Base-by-base conservation (phyloP, 2,113 vertebrate genomes). In the Myrmecobius fasciatus region DNA sequence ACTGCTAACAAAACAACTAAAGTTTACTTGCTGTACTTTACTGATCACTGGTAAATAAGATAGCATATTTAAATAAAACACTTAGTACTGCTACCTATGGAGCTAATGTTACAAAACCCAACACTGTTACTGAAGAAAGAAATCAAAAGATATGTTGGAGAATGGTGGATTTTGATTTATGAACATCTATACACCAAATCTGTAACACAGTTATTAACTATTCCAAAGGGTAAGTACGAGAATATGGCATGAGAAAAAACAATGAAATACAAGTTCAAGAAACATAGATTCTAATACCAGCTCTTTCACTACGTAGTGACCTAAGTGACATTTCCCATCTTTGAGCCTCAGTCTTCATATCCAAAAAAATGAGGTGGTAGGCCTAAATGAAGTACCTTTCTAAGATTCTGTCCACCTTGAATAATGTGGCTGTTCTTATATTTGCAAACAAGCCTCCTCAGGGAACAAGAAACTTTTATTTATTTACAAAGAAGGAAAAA, bases 401-500 rank as follows among this genome's bases (percentile, higher is more conserved):
- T 60, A 48, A 51, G 75, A 24, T 8, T 36, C 49, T 0, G 1
- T 9, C 11, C 8, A 48, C 22, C 25, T 48, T 53, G 28, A 8
- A 53, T 8, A 28, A 2, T 91, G 49, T n/a, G 53, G 22, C 36
- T 83, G 20, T 43, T 75, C n/a, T n/a, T 43, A 5, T 83, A n/a
- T 22, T 75, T 14, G 36, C 36, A 75, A 47, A 56, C 10, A 54
- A 7, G 1, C 46, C 36, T 31, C 0, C 92, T 93, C 53, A 91
- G 90, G 17, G 88, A 91, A 49, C 0, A 92, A 53, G 14, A 83
- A 43, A 10, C 48, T 89, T 8, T 60, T 51, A 92, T 92, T 91
- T 22, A 95, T 89, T 14, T 53, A 4, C 93, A 75, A 90, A 53
- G 92, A 89, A 8, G 28, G 31, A 94, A 93, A 94, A 92, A 36